These are phyloP conservation scores for Tetraodon nigroviridis DNA, from an alignment of 2,113 vertebrate species.

Conservation along the genomic window DNA sequence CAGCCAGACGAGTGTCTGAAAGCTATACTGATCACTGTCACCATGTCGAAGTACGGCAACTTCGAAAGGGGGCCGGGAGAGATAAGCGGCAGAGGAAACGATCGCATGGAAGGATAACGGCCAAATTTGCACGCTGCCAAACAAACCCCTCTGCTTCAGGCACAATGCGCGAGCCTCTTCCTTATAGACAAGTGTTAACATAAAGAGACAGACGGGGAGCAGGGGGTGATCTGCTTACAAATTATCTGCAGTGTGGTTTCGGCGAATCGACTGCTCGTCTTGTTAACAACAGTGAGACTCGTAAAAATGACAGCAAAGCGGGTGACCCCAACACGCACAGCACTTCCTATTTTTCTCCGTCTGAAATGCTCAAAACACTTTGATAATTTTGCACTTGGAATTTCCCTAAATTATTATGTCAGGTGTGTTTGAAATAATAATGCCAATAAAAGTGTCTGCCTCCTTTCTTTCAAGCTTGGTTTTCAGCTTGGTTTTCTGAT, in stretches of 20 bases:
- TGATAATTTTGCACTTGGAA: not conserved
- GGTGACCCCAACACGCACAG: slow-evolving; percentile 8
- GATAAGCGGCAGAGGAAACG: slow-evolving; percentile 68
- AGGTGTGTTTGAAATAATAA: not conserved
- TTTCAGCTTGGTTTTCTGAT: too few relatives aligned
- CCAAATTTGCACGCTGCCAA: slow-evolving; percentile 66
- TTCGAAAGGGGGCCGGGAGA: slow-evolving; percentile 63
- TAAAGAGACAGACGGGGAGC: slow-evolving; percentile 33
- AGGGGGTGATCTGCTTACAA: slow-evolving; percentile 43
- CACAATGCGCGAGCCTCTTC: slow-evolving; percentile 37
- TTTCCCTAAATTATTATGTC: not conserved
- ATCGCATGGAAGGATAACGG: slow-evolving; percentile 63
- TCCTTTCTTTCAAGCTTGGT: too few relatives aligned
- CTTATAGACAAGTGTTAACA: slow-evolving; percentile 53
- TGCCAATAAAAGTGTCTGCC: not conserved
- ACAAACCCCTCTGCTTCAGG: slow-evolving; percentile 62
- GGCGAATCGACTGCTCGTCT: slow-evolving; percentile 16
- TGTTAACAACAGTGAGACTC: slow-evolving; percentile 24
- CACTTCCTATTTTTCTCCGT: not conserved
- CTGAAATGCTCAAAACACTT: too few relatives aligned
- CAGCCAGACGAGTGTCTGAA: slow-evolving; percentile 70
- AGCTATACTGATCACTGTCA: slow-evolving; percentile 73
- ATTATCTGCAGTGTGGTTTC: slow-evolving; percentile 37
- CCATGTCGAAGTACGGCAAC: slow-evolving; percentile 51
- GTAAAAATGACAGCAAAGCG: slow-evolving; percentile 12